Conservation (phyloP, 2,888 invertebrate species). For the Deilephila elpenor region DNA sequence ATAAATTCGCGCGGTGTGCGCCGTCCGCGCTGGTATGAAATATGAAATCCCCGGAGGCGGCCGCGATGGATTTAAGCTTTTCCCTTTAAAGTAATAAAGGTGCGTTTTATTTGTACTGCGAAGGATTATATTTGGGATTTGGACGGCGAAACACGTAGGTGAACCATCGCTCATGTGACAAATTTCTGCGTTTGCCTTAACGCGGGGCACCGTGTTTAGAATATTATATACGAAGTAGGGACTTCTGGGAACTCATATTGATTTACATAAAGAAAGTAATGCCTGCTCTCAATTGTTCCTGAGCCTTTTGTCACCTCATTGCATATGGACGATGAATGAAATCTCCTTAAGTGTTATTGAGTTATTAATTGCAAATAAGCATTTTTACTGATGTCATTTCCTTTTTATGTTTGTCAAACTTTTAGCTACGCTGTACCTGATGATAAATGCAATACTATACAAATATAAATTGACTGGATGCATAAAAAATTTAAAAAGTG, state of each 20-base stretch:
- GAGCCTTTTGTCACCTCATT: neutral
- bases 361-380: no score
- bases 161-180: conserved; percentile 85
- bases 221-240: conserved; percentile 75
- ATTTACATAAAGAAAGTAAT: conserved; percentile 70
- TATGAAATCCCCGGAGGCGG: conserved; percentile 71
- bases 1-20: conserved; percentile 78
- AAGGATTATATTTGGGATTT: conserved; percentile 83
- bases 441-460: no score
- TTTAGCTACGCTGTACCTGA: no score
- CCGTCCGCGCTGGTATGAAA: conserved; percentile 68
- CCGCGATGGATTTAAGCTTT: conserved; percentile 78
- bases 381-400: no score
- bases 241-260: conserved; percentile 70
- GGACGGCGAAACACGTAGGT: conserved; percentile 82
- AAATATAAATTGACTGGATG: no score
- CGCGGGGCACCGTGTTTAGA: conserved; percentile 81
- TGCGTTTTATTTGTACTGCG: conserved; percentile 80
- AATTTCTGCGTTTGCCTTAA: conserved; percentile 85
- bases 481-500: no score
- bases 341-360: neutral
- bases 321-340: neutral
- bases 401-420: no score
- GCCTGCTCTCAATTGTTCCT: conserved; percentile 11
- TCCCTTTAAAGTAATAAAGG: conserved; percentile 83